Evolutionary conservation across 2,888 invertebrate species (phyloP).

Genomic region (Acrobasis repandana): DNA sequence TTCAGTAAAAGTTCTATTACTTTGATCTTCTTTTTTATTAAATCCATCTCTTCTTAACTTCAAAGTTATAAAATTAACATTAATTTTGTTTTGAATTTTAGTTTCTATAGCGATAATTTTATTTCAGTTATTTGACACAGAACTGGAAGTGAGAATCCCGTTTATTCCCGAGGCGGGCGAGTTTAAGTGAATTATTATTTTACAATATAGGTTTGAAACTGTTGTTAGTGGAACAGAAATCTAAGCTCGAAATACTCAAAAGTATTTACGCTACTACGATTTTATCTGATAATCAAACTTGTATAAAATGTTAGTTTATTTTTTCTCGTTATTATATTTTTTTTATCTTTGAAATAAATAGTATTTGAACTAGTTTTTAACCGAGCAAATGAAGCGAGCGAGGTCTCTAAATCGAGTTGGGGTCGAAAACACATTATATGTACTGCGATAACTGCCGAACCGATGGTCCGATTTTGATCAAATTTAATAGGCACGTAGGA

Average conservation of each 20-base stretch:
- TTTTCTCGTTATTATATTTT: no score
- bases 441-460: no score
- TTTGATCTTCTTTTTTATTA: neutral
- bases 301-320: no score
- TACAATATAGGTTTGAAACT: neutral
- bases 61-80: neutral
- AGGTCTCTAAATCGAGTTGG: no score
- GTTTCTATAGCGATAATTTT: neutral
- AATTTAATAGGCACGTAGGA: no score
- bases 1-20: constrained; percentile 1
- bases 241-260: neutral
- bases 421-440: no score
- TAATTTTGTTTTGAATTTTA: constrained; percentile 3
- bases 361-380: no score
- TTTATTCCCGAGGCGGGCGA: constrained; percentile 16
- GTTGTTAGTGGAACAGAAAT: neutral
- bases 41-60: neutral
- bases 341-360: no score
- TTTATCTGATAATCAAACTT: neutral
- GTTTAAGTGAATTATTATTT: constrained; percentile 9
- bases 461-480: no score
- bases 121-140: constrained; percentile 4
- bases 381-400: no score
- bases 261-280: neutral
- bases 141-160: constrained; percentile 10